These are phyloP conservation scores for Zingel zingel DNA, from an alignment of 2,113 vertebrate species.

Conservation along the genomic window DNA sequence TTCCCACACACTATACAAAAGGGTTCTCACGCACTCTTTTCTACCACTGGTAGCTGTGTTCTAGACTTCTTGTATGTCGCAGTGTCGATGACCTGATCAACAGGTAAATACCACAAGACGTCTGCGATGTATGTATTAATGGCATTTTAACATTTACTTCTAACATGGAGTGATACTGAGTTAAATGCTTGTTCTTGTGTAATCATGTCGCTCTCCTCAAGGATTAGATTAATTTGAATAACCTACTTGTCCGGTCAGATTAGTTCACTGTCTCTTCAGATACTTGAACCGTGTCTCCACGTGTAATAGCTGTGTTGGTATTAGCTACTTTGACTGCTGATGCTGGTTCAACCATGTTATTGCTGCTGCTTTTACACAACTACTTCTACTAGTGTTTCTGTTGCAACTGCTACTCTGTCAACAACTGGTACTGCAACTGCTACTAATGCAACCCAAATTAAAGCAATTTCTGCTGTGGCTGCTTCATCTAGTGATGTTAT, in stretches of 20 bases:
- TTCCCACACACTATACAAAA: constrained; percentile 43
- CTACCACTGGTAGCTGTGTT: background rate
- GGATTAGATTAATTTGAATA: constrained; percentile 2
- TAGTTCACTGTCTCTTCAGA: background rate
- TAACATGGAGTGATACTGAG: background rate
- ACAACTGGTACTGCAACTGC: background rate
- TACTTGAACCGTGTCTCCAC: background rate
- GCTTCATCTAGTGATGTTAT: background rate
- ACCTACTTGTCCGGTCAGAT: background rate
- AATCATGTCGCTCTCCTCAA: background rate
- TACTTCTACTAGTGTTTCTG: background rate
- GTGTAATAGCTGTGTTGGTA: background rate
- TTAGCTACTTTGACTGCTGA: background rate
- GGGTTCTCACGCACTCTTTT: constrained; percentile 41
- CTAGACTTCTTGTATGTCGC: constrained; percentile 22
- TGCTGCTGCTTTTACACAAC: background rate
- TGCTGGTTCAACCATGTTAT: background rate
- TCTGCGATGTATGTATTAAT: background rate
- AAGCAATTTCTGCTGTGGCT: background rate
- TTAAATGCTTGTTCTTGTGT: background rate
- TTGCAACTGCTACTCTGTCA: background rate
- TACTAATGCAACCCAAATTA: background rate
- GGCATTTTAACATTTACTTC: background rate
- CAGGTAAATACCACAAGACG: background rate
- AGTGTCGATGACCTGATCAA: background rate